Evolutionary conservation across 2,888 invertebrate genomes (phyloP), one percentile per base, ranked within the genome.

Genomic region (Drosophila phalerata): DNA sequence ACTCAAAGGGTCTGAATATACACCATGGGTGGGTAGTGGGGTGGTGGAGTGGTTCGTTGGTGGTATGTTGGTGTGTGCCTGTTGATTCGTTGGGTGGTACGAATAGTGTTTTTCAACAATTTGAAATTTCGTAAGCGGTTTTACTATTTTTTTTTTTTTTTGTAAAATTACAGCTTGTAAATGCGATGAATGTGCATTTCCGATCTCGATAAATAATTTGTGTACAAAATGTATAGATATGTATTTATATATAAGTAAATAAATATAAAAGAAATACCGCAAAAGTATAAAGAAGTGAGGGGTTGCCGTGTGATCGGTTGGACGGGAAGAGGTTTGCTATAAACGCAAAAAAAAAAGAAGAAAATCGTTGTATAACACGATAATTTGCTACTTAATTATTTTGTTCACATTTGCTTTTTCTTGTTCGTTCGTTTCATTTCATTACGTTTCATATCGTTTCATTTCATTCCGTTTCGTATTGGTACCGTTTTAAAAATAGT

Each of bases 331-430:
- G 28, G 8, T 43, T 37, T 13, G 9, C n/a, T 49, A 40, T 38
- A 62, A 42, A 32, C 25, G 10, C 9, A 17, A 22, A 49, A 69
- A 34, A 43, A 48, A 56, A 70, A 42, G 69, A 75, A 82, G 75
- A 58, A 79, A 73, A 79, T 62, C 69, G 89, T 85, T 85, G 89
- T 85, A 89, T 88, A 88, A 89, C 89, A 88, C 71, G 69, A 88
- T 89, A 89, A 85, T 87, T 89, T 85, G 84, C 85, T 85, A 77
- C 85, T 81, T 89, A 76, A 88, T 85, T 87, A 81, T 84, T 82
- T 85, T 85, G 77, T 76, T 70, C 76, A 73, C 70, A 63, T 74
- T 82, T 64, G 73, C 69, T 66, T 73, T 77, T 51, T 61, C 42
- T 47, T 51, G 45, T 53, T 49, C 40, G 48, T 53, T 64, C 42